Conservation (phyloP, 1,140 invertebrate genomes). For the Telenomus remus region DNA sequence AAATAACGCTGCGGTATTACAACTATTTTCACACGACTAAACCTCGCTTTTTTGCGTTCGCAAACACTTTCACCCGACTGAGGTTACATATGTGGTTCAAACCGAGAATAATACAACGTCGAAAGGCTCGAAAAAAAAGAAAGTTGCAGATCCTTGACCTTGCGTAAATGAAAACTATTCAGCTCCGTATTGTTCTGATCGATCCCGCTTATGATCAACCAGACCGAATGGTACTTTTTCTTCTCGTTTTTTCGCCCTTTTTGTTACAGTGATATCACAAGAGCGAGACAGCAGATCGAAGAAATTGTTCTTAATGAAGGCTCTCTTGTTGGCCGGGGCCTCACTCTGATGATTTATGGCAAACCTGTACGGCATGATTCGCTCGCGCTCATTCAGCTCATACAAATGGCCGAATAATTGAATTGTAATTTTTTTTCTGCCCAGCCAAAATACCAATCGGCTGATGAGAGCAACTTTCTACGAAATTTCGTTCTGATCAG, state of each 20-base stretch:
- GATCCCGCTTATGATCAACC: slow-evolving; percentile 7
- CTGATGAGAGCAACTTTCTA: no score
- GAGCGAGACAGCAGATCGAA: slow-evolving; percentile 11
- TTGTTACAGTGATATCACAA: slow-evolving; percentile 6
- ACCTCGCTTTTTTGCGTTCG: slow-evolving; percentile 10
- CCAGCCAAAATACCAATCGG: no score
- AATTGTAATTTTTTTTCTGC: no score
- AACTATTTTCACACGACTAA: slow-evolving; percentile 28
- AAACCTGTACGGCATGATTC: not conserved
- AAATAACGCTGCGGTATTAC: not conserved
- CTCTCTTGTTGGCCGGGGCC: slow-evolving; percentile 3
- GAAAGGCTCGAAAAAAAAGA: slow-evolving; percentile 24
- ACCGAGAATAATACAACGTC: slow-evolving; percentile 5
- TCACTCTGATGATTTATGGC: slow-evolving; percentile 12
- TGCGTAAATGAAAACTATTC: slow-evolving; percentile 43
- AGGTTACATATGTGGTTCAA: slow-evolving; percentile 11
- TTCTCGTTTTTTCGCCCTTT: no score
- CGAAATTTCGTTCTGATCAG: no score
- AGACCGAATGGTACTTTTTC: not conserved
- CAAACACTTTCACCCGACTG: slow-evolving; percentile 22
- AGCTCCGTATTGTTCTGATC: slow-evolving; percentile 11
- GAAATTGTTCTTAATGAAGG: slow-evolving; percentile 20
- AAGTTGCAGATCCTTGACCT: slow-evolving; percentile 38
- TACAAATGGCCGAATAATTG: not conserved
- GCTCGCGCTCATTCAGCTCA: not conserved